These are phyloP conservation scores for Neosalanx taihuensis DNA, from an alignment of 2,797 vertebrate genomes.

Conservation along the genomic window DNA sequence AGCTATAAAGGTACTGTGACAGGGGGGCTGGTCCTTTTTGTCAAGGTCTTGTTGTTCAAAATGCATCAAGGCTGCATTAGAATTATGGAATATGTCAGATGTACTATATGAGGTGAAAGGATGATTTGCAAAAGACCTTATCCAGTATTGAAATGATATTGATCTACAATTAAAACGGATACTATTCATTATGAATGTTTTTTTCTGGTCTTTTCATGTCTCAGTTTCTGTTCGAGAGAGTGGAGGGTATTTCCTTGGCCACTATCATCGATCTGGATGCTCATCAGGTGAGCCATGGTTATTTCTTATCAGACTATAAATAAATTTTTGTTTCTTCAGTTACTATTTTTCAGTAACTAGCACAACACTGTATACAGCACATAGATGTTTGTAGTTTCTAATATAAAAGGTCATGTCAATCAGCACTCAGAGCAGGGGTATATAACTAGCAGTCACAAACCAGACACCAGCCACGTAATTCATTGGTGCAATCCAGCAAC, in stretches of 20 bases:
- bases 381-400: no score
- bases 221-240: conserved; percentile 91
- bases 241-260: conserved; percentile 84
- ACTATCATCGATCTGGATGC: conserved; percentile 93
- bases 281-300: conserved; percentile 84
- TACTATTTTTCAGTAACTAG: no score
- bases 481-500: not conserved
- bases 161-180: no score
- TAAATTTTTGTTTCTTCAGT: conserved; percentile 26
- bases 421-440: conserved; percentile 2
- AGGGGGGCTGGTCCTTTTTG: not conserved
- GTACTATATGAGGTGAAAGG: not conserved
- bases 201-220: conserved; percentile 14
- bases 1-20: conserved; percentile 83
- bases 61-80: not conserved
- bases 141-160: no score
- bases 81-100: not conserved
- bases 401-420: conserved; percentile 7
- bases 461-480: not conserved
- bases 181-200: not conserved
- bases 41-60: not conserved
- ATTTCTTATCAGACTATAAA: conserved; percentile 22
- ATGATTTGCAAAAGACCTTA: not conserved
- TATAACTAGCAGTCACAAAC: not conserved
- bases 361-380: no score